Evolutionary conservation across 2,888 invertebrate species (phyloP), one percentile per base, ranked within the genome.

Genomic region (Nomada lathburiana): DNA sequence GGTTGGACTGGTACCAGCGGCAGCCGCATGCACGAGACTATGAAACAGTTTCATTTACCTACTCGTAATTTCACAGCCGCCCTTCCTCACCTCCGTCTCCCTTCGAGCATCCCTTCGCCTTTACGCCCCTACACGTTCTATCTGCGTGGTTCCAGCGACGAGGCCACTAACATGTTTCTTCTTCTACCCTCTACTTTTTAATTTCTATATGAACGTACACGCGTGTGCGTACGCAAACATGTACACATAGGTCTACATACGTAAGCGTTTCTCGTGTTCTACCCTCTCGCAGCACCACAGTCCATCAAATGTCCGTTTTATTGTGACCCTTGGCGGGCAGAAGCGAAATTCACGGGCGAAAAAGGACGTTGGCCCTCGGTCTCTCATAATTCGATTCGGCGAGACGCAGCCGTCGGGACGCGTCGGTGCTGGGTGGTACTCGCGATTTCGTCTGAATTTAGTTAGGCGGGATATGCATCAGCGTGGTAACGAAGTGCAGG

Each of bases 21-120:
- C 84, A 89, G 83, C 83, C 82, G 85, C 84, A 83, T 81, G 85
- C 82, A 82, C 76, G 83, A 80, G 86, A 76, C 89, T 82, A 78
- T 73, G 84, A 80, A 86, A 89, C 83, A 88, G 90, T 89, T 90
- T 89, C 90, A 89, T 89, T 90, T 90, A 89, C 90, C 86, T 86
- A 85, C 79, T 82, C 86, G 88, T 89, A 88, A 89, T 88, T 88
- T 87, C 85, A 85, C 84, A 87, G 79, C 63, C 74, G 60, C 68
- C 67, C 68, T 70, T 69, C 59, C 64, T 44, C 83, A 16, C 79
- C 72, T 29, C 76, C 53, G 36, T 53, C 62, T 53, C 62, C 79
- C 64, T 50, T 18, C 7, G 62, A 42, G 26, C 76, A 18, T 70
- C 76, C 74, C 69, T 69, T 62, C 68, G 53, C 68, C 72, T 72